phyloP scores from a whole-genome alignment of 2,797 vertebrate species.

The Austrolebias charrua region DNA sequence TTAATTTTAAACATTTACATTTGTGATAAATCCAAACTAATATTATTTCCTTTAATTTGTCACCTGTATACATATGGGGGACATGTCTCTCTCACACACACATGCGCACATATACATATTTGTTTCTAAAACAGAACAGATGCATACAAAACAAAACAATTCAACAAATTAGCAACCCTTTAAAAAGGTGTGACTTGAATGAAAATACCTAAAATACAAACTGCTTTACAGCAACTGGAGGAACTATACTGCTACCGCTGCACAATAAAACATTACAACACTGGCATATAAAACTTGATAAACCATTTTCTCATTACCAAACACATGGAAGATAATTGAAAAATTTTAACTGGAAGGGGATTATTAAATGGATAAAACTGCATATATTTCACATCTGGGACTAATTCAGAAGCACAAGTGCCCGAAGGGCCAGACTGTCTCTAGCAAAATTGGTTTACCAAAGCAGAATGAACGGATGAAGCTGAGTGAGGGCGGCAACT shows the following conservation, averaged over 20 bases:
- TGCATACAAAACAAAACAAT: slow-evolving; percentile 33
- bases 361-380: slow-evolving; percentile 76
- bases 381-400: slow-evolving; percentile 72
- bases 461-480: slow-evolving; percentile 59
- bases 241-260: slow-evolving; percentile 28
- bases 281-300: slow-evolving; percentile 64
- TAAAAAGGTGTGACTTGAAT: slow-evolving; percentile 41
- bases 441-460: slow-evolving; percentile 74
- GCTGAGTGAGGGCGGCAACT: slow-evolving; percentile 55
- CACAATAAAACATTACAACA: slow-evolving; percentile 63
- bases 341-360: slow-evolving; percentile 69
- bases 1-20: too few relatives aligned
- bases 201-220: slow-evolving; percentile 45
- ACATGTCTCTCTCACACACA: not conserved
- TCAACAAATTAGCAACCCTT: slow-evolving; percentile 45
- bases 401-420: slow-evolving; percentile 74
- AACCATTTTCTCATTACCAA: slow-evolving; percentile 72
- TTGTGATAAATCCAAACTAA: too few relatives aligned
- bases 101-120: not conserved
- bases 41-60: slow-evolving; percentile 2
- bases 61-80: not conserved
- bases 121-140: slow-evolving; percentile 11
- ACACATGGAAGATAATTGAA: slow-evolving; percentile 73
- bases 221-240: slow-evolving; percentile 42
- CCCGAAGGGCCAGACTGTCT: slow-evolving; percentile 74